Base-by-base conservation (phyloP, 2,113 vertebrate genomes). In the Hippoglossus stenolepis region DNA sequence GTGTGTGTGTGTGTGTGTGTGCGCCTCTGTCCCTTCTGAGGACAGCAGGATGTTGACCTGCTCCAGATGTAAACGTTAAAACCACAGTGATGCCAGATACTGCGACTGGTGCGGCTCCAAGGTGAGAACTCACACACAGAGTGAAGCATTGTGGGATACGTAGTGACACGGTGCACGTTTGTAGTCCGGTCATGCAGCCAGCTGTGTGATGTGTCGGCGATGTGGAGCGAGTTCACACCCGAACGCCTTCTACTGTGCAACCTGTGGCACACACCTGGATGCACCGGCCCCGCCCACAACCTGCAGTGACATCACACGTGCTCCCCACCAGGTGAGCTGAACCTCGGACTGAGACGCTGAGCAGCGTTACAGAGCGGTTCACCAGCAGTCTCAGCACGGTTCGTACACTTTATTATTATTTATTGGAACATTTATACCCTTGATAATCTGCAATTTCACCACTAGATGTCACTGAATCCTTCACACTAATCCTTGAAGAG, bases 101-200 rank as follows among this genome's bases (percentile, higher is more conserved):
- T 98, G 97, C 1, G 94, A 95, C 91, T 96, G 95, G 95, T 97
- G 95, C 24, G 96, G 96, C 62, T 88, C 93, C 72, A 96, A 96
- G 95, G 90, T 80, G 24, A 60, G 14, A 53, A 18, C 1, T 8
- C 38, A 54, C n/a, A 20, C 56, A 62, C 12, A 38, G 45, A 67
- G 35, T 65, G 68, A 79, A n/a, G 66, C 66, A 69, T 63, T 84
- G 56, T 86, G 83, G 78, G 45, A 71, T 13, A 58, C 67, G 57
- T 65, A 40, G 60, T 75, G 3, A n/a, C n/a, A 38, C 58, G 4
- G 12, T 40, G 10, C 77, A 21, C 85, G 62, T 35, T n/a, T 70
- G 0, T 63, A 98, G 97, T 89, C 90, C 3, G 73, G 85, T 11
- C 88, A 82, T 54, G 77, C 89, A 68, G 79, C 72, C 13, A 86